A percentile compares a stretch with the other conserved stretches of the same genome.
Evolutionary conservation across 2,888 invertebrate species (phyloP).

Genomic region (Mycalesis mineus): DNA sequence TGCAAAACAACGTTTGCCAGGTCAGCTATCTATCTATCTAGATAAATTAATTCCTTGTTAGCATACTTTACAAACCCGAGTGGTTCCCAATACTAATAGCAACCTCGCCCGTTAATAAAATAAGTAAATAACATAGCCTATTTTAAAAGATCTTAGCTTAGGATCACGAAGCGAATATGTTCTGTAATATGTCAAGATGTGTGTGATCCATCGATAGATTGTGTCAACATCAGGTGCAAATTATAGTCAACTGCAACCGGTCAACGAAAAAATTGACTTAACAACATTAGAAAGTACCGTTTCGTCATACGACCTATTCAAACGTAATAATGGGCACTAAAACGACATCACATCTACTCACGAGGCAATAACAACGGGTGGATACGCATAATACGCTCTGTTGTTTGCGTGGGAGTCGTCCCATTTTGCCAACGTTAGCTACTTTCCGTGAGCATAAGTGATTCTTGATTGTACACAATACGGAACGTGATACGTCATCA

Average conservation of each 20-base stretch:
- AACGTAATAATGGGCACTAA: slow-evolving; percentile 52
- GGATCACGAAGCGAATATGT: too few relatives aligned
- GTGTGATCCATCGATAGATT: too few relatives aligned
- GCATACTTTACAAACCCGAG: too few relatives aligned
- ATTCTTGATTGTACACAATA: slow-evolving; percentile 27
- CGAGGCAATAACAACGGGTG: slow-evolving; percentile 47
- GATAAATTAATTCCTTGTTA: too few relatives aligned
- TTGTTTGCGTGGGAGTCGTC: slow-evolving; percentile 52
- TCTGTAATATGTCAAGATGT: too few relatives aligned
- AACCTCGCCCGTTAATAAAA: too few relatives aligned
- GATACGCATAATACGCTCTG: slow-evolving; percentile 28
- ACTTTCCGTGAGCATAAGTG: slow-evolving; percentile 25
- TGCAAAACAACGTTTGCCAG: too few relatives aligned
- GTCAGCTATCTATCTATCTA: too few relatives aligned
- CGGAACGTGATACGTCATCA: slow-evolving; percentile 23
- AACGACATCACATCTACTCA: slow-evolving; percentile 43
- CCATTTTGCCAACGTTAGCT: slow-evolving; percentile 37
- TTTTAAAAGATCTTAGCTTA: too few relatives aligned
- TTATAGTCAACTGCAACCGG: not conserved
- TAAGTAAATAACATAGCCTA: too few relatives aligned
- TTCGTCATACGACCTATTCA: slow-evolving; percentile 62
- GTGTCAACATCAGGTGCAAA: not conserved
- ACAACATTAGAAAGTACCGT: slow-evolving; percentile 64
- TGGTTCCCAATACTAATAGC: too few relatives aligned
- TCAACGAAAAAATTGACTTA: slow-evolving; percentile 34